phyloP scores from a whole-genome alignment of 2,888 invertebrate species.

The Kryphioiulus occultus region DNA sequence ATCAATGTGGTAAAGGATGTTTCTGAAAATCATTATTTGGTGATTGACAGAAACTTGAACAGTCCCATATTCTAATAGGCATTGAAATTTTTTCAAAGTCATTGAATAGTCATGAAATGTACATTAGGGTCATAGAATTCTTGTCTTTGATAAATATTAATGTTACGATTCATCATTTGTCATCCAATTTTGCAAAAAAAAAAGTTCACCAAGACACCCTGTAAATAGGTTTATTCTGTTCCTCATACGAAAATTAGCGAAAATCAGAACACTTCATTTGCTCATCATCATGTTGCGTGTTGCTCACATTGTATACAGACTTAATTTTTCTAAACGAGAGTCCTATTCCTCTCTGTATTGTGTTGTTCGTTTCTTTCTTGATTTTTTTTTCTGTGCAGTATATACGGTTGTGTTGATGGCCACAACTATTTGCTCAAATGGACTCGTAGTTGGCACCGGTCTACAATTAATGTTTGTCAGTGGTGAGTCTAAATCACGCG shows the following conservation, averaged over 20 bases:
- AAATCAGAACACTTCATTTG: neutral
- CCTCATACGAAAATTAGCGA: neutral
- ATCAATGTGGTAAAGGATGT: no score
- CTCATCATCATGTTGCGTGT: neutral
- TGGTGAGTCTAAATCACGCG: slow-evolving; percentile 44
- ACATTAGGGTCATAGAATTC: no score
- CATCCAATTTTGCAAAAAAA: no score
- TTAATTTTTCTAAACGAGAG: neutral
- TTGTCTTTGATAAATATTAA: no score
- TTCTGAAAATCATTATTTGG: no score
- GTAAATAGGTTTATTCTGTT: no score
- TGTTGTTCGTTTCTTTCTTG: neutral
- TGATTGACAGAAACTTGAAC: no score
- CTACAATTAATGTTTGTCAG: slow-evolving; percentile 45
- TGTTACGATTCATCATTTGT: no score
- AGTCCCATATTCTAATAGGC: no score
- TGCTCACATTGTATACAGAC: neutral
- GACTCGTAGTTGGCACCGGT: slow-evolving; percentile 21
- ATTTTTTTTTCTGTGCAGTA: neutral
- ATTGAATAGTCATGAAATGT: no score
- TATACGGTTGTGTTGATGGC: slow-evolving; percentile 27
- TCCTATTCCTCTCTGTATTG: neutral
- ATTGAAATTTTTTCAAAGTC: no score
- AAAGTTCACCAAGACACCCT: no score
- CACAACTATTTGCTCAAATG: slow-evolving; percentile 21